Percentiles rank a stretch among this genome's conserved stretches.
Evolutionary conservation across 2,888 invertebrate genomes (phyloP).

Genomic region (Drosophila borborema): DNA sequence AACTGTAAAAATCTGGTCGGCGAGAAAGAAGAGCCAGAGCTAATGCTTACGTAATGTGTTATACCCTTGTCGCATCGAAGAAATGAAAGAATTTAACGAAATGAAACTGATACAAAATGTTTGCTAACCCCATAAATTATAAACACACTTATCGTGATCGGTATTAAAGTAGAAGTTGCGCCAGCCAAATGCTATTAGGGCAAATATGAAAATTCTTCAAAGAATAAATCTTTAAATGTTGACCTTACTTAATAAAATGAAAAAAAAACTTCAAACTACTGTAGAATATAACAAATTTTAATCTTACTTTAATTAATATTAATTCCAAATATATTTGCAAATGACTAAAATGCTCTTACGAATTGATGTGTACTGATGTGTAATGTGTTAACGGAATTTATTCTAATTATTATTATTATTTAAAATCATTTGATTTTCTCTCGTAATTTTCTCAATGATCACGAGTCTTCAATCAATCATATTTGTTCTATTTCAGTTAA

Average conservation of each 20-base stretch:
- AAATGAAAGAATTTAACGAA: background rate
- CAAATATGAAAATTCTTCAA: background rate
- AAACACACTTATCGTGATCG: conserved; percentile 1
- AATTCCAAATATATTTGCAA: no score
- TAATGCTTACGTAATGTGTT: conserved; percentile 8
- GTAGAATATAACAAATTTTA: no score
- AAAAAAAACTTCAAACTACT: background rate
- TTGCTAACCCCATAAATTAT: background rate
- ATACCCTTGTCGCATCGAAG: background rate
- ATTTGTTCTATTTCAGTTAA: conserved; percentile 49
- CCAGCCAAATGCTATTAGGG: background rate
- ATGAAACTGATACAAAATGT: background rate
- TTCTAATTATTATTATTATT: background rate
- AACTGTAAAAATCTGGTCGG: conserved; percentile 2
- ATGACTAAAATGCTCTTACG: no score
- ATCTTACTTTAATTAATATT: no score
- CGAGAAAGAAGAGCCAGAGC: background rate
- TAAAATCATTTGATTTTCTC: background rate
- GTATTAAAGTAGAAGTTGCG: background rate
- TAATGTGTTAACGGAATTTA: background rate
- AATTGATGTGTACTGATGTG: no score
- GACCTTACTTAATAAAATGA: background rate
- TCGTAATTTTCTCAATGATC: conserved; percentile 22
- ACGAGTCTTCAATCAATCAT: conserved; percentile 39
- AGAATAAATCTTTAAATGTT: background rate